Base-by-base conservation (phyloP, 2,797 vertebrate genomes). In the Enteromius viviparus region DNA sequence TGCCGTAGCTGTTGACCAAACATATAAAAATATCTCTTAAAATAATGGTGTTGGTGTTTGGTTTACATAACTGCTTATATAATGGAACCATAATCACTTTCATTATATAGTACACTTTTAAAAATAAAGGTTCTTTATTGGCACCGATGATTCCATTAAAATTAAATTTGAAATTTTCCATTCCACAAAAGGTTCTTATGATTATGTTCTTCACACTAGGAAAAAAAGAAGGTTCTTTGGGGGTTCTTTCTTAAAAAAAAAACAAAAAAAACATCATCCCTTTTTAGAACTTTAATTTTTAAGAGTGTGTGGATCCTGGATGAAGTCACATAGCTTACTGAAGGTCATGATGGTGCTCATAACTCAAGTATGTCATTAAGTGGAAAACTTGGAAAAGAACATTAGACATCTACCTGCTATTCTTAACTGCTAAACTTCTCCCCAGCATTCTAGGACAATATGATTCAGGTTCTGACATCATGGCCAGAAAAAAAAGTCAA, bases 251-350 rank as follows among this genome's bases (percentile, higher is more conserved):
- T 29, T 26, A 0, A 14, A 62, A 55, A 55, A 21, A 10, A 62
- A 4, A 47, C 2, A 14, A 4, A 45, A 45, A 45, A 45, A 45
- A 45, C 42, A 49, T 47, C 45, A 14, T 26, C 55, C n/a, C n/a
- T 5, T 26, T 60, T 32, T 34, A 34, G 7, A 17, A 32, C 29
- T 3, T 32, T 64, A 32, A 64, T 64, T 32, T 64, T 64, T 32
- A 64, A 32, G 26, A 3, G 14, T 32, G 62, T 19, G 17, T 66
- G 55, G 51, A 49, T 8, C 40, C 71, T 51, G 10, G 45, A 69
- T 62, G 26, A 85, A 60, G 34, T 49, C 76, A 79, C 37, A 80
- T 6, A 74, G 10, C 5, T 10, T 70, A 76, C 32, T 75, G 11
- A 26, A 81, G 14, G 65, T 53, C 51, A 29, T 64, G 58, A 76